Base-by-base conservation (phyloP, 1,140 invertebrate genomes). In the Drosophila kohkoa region DNA sequence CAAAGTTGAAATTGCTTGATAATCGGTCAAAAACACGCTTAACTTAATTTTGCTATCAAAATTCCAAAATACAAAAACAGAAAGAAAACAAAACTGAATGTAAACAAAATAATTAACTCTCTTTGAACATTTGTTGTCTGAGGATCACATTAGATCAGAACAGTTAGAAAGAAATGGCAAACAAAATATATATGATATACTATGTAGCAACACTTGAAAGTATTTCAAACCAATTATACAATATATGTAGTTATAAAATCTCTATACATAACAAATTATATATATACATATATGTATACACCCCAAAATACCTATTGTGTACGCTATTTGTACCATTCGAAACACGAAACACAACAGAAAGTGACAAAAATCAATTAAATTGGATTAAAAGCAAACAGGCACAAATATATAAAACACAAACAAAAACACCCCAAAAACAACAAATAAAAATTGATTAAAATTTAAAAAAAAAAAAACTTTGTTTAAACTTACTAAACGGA, bases 1-100 rank as follows among this genome's bases (percentile, higher is more conserved):
- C 64, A 81, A 49, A 89, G 85, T 89, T 89, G 69, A 89, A 85
- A 89, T 89, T 89, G 85, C 85, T 89, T 89, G 85, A 89, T 89
- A 89, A 89, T 89, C 85, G 86, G 79, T 81, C 75, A 76, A 73
- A 81, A 83, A 71, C 35, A 89, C 81, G 85, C 85, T 73, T 63
- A 67, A 80, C 51, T 69, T 72, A 82, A 77, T 68, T 68, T 74
- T 87, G 79, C 32, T 57, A 41, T 57, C 69, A 72, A 70, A 85
- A 78, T 57, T 57, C 43, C 57, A 75, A 62, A 70, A 38, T 38
- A 38, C 35, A 38, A 11, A 28, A 43, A 45, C 10, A 62, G 59
- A 59, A n/a, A 43, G n/a, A 45, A 45, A 28, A 35, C 28, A 46
- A 63, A 63, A 54, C 3, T 13, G 5, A 30, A 30, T 30, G 30